Evolutionary conservation across 2,888 invertebrate genomes (phyloP), one percentile per base, ranked within the genome.

Genomic region (Digitonthophagus gazella): DNA sequence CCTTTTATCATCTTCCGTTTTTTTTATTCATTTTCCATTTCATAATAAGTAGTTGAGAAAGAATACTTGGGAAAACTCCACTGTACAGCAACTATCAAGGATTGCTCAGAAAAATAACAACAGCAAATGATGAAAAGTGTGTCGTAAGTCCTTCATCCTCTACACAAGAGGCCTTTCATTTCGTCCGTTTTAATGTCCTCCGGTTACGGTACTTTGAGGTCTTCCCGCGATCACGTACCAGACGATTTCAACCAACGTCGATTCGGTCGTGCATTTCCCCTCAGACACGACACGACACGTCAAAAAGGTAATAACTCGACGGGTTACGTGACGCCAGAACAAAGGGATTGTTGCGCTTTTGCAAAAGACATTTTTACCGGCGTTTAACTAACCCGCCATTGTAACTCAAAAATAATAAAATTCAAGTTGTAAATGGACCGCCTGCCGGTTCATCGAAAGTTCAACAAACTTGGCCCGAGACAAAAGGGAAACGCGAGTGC

Each of bases 81-180:
- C n/a, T n/a, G n/a, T n/a, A n/a, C n/a, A n/a, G 28, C 28, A 44
- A 44, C 28, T 6, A 44, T 44, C 28, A 44, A 61, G 16, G 18
- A 61, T 16, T n/a, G 19, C 5, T 4, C 15, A n/a, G 18, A 15
- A 18, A 19, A 18, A 18, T 16, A 19, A 16, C 6, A 16, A 61
- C 20, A 61, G 20, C 18, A 19, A 4, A 18, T 58, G 58, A 16
- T 18, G 61, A 61, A 19, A 61, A 61, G 61, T 61, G n/a, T 61
- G 61, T 61, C 61, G 61, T n/a, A 15, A 16, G 19, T 61, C 8
- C 61, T 61, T 61, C 61, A 57, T n/a, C 28, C 28, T 44, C n/a
- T n/a, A n/a, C 28, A 61, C 61, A 61, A 61, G n/a, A 61, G 20
- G 18, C 61, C 61, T 61, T 61, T 61, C 61, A 61, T 61, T 61